Percentiles rank a stretch among this genome's conserved stretches.
Conservation (phyloP, 2,888 invertebrate species). For the Julus scanicus region DNA sequence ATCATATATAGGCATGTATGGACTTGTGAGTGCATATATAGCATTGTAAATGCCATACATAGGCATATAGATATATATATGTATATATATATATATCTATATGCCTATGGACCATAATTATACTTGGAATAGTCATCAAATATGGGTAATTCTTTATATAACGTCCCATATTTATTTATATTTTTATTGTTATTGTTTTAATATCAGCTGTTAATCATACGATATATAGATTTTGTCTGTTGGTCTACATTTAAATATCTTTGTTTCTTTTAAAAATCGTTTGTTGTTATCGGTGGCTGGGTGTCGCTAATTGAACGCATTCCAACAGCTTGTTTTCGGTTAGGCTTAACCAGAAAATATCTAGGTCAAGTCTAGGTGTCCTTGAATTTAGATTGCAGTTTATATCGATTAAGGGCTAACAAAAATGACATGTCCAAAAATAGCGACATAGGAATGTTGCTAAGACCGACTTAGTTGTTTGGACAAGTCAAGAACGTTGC, state of each 20-base stretch:
- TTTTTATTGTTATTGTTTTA: neutral
- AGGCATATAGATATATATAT: no score
- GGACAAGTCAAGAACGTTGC: neutral
- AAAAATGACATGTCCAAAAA: neutral
- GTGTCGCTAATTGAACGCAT: constrained; percentile 17
- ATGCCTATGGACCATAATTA: no score
- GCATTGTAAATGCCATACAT: no score
- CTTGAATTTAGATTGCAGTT: neutral
- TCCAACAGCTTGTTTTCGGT: neutral
- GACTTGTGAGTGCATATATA: no score
- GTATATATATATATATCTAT: no score
- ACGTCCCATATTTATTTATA: neutral
- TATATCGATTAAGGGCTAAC: neutral
- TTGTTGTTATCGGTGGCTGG: neutral
- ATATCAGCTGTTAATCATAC: constrained; percentile 16
- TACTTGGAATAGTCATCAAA: neutral
- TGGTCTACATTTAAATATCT: no score
- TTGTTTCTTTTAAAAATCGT: no score
- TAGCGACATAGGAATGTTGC: neutral
- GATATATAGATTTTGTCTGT: neutral
- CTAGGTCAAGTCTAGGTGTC: constrained; percentile 10
- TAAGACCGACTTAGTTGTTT: neutral
- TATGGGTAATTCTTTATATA: no score
- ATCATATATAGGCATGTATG: no score
- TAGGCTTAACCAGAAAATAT: neutral